Evolutionary conservation across 1,140 invertebrate genomes (phyloP).

Genomic region (Alviniconcha marisindica): DNA sequence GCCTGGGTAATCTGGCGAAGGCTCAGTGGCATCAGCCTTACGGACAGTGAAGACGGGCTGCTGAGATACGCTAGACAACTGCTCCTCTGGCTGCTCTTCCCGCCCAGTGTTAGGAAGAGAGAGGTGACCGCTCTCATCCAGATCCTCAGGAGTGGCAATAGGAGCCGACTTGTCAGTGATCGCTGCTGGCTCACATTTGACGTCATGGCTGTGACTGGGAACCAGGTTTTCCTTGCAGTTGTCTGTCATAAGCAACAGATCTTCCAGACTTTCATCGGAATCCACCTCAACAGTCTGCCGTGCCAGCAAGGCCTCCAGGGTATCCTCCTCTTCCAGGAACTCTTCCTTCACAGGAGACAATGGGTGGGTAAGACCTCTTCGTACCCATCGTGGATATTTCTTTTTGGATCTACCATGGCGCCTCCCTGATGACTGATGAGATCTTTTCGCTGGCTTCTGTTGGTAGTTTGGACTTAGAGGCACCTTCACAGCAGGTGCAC

Average conservation of each 20-base stretch:
- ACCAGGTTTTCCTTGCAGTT: slow-evolving; percentile 25
- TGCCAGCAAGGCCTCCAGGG: slow-evolving; percentile 35
- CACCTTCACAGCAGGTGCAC: not conserved
- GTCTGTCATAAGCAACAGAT: slow-evolving; percentile 16
- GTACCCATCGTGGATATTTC: not conserved
- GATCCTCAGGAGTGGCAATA: slow-evolving; percentile 13
- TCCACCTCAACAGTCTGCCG: slow-evolving; percentile 32
- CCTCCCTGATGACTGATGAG: not conserved
- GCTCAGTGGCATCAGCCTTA: no score
- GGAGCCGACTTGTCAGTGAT: not conserved
- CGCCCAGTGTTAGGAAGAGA: no score
- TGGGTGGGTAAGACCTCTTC: slow-evolving; percentile 16
- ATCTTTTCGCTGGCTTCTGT: not conserved
- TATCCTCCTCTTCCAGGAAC: slow-evolving; percentile 23
- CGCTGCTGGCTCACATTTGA: not conserved
- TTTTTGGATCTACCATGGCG: not conserved
- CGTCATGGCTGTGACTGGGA: not conserved
- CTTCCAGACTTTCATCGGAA: slow-evolving; percentile 34
- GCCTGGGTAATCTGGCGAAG: no score
- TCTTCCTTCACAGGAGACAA: slow-evolving; percentile 46
- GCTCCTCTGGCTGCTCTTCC: not conserved
- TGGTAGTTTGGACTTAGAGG: not conserved
- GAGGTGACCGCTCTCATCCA: not conserved
- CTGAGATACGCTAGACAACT: not conserved
- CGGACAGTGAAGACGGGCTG: slow-evolving; percentile 19